These are phyloP conservation scores for Erpetoichthys calabaricus DNA, from an alignment of 2,797 vertebrate genomes.

Conservation along the genomic window DNA sequence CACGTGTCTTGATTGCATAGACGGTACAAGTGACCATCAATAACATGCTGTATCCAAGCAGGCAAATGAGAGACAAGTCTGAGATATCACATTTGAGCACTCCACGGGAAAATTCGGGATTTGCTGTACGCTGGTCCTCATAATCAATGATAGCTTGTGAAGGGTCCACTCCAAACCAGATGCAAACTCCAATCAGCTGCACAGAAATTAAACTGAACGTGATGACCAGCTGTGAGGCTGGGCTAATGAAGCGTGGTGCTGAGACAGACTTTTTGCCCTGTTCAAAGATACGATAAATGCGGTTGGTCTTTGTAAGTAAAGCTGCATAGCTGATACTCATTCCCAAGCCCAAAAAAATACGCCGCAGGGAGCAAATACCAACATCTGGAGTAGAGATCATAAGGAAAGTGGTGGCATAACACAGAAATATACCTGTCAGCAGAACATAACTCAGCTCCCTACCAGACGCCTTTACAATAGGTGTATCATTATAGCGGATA, in stretches of 20 bases:
- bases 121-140: conserved; percentile 81
- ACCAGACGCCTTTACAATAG: conserved; percentile 87
- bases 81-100: conserved; percentile 93
- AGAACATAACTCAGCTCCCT: conserved; percentile 90
- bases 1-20: conserved; percentile 88
- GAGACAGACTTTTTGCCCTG: conserved; percentile 90
- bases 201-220: conserved; percentile 88
- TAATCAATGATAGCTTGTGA: conserved; percentile 89
- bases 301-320: conserved; percentile 90
- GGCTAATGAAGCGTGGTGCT: conserved; percentile 82
- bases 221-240: conserved; percentile 83
- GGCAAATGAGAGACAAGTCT: conserved; percentile 89
- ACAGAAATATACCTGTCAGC: conserved; percentile 86
- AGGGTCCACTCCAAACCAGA: conserved; percentile 90
- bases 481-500: conserved; percentile 85
- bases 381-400: conserved; percentile 82
- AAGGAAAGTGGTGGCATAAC: conserved; percentile 85
- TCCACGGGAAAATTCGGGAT: conserved; percentile 71
- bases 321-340: conserved; percentile 94
- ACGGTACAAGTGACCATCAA: conserved; percentile 98
- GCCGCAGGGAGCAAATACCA: conserved; percentile 72
- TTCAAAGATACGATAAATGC: conserved; percentile 94
- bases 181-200: conserved; percentile 83
- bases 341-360: conserved; percentile 83
- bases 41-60: conserved; percentile 92